Evolutionary conservation across 2,888 invertebrate genomes (phyloP), one percentile per base, ranked within the genome.

Genomic region (Drosophila meridionalis): DNA sequence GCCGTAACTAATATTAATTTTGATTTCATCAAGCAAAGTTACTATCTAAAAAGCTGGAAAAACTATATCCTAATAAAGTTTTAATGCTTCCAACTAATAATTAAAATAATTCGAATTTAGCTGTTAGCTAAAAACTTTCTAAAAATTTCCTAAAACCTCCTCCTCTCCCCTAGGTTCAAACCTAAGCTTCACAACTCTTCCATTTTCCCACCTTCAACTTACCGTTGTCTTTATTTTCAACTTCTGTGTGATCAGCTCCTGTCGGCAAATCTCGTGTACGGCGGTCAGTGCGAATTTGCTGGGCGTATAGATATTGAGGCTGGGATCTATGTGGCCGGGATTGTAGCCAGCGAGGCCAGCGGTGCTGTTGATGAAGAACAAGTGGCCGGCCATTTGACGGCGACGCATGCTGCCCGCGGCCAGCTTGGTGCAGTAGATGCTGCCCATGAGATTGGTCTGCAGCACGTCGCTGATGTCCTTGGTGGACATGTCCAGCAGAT

Each of bases 361-460:
- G 3, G 91, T 90, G 62, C 92, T 92, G 40, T 92, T 92, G 26
- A 92, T 92, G 34, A 87, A 91, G 36, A 92, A 82, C 67, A 92
- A 69, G 45, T 92, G 92, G 0, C 92, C 92, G 0, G 80, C 71
- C 48, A 83, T 70, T 93, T 83, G 92, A 9, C 91, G 88, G 26
- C 90, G 89, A 34, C 91, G 93, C 94, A 95, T 94, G 12, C 94
- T 94, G 0, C 90, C 87, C 6, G 94, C 87, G 0, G 94, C 94
- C 69, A 94, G 92, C 1, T 94, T 93, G 0, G 94, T 91, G 80
- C 94, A 94, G 66, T 93, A 82, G 3, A 94, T 89, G 28, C 93
- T 80, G 0, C 93, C 94, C 78, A 92, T 93, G 1, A 94, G 73
- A 84, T 94, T 94, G 30, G 93, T 93, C 68, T 94, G 93, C 4